phyloP scores from a whole-genome alignment of 2,888 invertebrate species.

The Herminia tarsipennalis region DNA sequence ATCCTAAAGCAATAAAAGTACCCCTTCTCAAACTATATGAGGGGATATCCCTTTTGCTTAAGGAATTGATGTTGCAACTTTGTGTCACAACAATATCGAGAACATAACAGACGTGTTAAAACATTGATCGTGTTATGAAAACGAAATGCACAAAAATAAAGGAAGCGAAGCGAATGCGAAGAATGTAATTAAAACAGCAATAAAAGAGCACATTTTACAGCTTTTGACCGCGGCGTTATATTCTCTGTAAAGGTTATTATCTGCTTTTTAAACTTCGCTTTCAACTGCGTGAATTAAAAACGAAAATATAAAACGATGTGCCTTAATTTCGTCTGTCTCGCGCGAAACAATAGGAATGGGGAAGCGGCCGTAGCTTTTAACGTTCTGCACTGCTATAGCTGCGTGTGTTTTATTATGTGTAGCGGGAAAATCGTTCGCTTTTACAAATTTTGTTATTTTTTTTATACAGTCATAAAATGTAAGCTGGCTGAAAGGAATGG shows the following conservation, averaged over 20 bases:
- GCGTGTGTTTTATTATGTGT: slow-evolving; percentile 42
- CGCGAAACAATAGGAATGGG: slow-evolving; percentile 65
- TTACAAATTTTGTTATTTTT: slow-evolving; percentile 40
- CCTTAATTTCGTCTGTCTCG: slow-evolving; percentile 73
- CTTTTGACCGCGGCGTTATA: slow-evolving; percentile 65
- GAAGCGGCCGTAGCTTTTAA: slow-evolving; percentile 56
- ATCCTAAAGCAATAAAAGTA: too few relatives aligned
- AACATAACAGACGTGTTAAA: slow-evolving; percentile 31
- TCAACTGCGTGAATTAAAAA: slow-evolving; percentile 74
- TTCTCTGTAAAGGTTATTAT: slow-evolving; percentile 73
- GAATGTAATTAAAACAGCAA: slow-evolving; percentile 79
- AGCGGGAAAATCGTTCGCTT: slow-evolving; percentile 38
- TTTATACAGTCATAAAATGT: slow-evolving; percentile 33
- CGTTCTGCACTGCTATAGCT: slow-evolving; percentile 49
- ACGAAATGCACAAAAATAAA: slow-evolving; percentile 60
- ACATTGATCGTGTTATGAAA: slow-evolving; percentile 53
- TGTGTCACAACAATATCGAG: too few relatives aligned
- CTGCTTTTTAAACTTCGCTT: slow-evolving; percentile 77
- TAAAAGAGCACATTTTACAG: slow-evolving; percentile 75
- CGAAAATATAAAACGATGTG: slow-evolving; percentile 72
- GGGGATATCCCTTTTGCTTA: too few relatives aligned
- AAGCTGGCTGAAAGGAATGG: slow-evolving; percentile 8
- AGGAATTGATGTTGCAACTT: too few relatives aligned
- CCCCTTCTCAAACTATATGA: too few relatives aligned
- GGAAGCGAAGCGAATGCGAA: slow-evolving; percentile 61